Evolutionary conservation across 2,888 invertebrate genomes (phyloP).

Genomic region (Cantharis nigra): DNA sequence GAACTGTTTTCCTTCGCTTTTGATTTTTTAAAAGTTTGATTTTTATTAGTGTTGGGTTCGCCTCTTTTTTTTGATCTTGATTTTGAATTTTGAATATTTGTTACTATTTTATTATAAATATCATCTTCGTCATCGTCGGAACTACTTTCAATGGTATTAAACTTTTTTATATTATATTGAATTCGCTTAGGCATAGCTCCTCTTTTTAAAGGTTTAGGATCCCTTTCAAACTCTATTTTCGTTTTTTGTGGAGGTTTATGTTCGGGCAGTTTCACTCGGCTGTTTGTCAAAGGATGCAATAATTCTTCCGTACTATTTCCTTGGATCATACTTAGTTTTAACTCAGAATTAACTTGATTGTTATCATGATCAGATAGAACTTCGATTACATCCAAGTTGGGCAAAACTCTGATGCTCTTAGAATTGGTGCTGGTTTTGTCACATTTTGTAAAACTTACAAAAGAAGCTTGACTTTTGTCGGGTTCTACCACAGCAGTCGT

Average conservation of each 20-base stretch:
- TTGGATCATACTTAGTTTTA: neutral
- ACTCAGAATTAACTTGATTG: neutral
- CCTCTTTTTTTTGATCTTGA: neutral
- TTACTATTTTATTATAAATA: neutral
- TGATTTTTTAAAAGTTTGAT: neutral
- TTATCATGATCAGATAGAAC: neutral
- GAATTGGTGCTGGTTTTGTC: neutral
- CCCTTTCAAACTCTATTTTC: neutral
- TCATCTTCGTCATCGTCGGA: neutral
- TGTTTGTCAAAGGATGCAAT: neutral
- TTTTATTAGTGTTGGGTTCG: neutral
- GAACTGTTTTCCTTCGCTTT: too few species aligned
- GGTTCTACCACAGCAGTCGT: neutral
- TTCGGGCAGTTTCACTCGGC: neutral
- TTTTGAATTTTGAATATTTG: neutral
- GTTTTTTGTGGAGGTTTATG: neutral
- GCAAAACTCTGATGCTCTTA: neutral
- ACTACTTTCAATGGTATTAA: neutral
- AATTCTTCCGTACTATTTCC: neutral
- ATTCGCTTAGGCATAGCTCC: neutral
- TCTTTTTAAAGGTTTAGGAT: neutral
- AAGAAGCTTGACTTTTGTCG: neutral
- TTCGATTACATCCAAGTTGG: neutral
- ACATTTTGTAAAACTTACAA: neutral
- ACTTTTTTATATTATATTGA: neutral